Conservation (phyloP, 2,797 vertebrate genomes). For the Anabas testudineus region DNA sequence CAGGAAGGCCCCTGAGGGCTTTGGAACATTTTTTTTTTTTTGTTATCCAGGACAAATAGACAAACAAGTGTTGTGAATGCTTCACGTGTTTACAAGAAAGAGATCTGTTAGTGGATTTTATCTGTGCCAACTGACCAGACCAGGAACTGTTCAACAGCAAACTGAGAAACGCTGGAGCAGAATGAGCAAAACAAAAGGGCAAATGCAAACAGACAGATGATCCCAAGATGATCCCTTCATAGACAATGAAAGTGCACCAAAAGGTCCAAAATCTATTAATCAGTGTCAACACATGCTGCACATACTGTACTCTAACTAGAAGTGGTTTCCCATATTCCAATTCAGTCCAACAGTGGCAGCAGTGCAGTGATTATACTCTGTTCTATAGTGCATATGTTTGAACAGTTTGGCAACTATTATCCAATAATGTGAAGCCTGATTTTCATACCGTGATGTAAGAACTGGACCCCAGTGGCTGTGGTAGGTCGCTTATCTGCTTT, state of each 20-base stretch:
- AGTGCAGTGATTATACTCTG: background rate
- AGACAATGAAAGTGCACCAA: slow-evolving; percentile 12
- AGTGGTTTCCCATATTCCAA: background rate
- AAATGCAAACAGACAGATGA: slow-evolving; percentile 4
- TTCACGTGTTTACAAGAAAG: background rate
- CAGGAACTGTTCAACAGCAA: background rate
- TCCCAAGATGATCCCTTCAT: background rate
- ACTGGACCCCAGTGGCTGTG: background rate
- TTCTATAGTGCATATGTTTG: background rate
- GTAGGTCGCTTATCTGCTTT: background rate
- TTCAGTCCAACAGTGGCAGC: background rate
- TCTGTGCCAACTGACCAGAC: background rate
- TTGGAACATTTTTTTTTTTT: slow-evolving; percentile 8
- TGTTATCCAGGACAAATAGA: slow-evolving; percentile 27
- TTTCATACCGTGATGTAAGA: background rate
- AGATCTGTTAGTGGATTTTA: no score
- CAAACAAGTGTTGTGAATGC: background rate
- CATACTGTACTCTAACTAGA: background rate
- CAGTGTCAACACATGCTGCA: background rate
- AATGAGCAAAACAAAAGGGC: background rate
- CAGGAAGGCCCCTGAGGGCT: background rate
- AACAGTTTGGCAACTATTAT: background rate
- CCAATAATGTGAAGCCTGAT: background rate
- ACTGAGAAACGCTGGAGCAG: slow-evolving; percentile 6
- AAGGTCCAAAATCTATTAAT: background rate